These are phyloP conservation scores for Enteromius argenteus DNA, from an alignment of 2,797 vertebrate genomes.

Conservation along the genomic window DNA sequence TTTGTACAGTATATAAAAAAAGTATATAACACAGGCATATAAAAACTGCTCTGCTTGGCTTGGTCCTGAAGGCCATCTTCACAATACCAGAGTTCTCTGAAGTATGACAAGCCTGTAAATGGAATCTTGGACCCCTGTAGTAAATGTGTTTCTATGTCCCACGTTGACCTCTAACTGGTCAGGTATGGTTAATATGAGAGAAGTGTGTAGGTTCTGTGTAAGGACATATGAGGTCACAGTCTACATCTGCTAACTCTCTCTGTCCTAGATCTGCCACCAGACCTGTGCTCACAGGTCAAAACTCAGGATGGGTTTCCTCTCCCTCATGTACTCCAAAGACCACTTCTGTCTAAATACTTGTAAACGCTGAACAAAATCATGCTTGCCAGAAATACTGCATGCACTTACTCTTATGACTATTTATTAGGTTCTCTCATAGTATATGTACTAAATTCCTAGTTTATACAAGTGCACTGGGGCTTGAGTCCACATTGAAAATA, in stretches of 20 bases:
- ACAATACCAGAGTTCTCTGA: background rate
- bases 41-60: background rate
- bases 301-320: background rate
- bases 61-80: background rate
- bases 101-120: slow-evolving; percentile 17
- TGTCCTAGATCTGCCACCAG: slow-evolving; percentile 41
- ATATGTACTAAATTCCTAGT: background rate
- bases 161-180: slow-evolving; percentile 14
- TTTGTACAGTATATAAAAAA: background rate
- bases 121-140: background rate
- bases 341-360: background rate
- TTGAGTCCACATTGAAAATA: background rate
- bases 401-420: background rate
- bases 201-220: slow-evolving; percentile 8
- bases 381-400: background rate
- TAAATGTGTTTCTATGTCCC: slow-evolving; percentile 15
- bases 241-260: slow-evolving; percentile 22
- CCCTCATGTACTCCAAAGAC: background rate
- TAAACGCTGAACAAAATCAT: background rate
- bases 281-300: slow-evolving; percentile 23
- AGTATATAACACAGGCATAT: background rate
- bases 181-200: slow-evolving; percentile 6
- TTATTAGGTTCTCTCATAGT: background rate
- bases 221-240: slow-evolving; percentile 30
- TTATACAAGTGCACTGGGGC: background rate